phyloP scores from a whole-genome alignment of 2,888 invertebrate species.

The Diaprepes abbreviatus region DNA sequence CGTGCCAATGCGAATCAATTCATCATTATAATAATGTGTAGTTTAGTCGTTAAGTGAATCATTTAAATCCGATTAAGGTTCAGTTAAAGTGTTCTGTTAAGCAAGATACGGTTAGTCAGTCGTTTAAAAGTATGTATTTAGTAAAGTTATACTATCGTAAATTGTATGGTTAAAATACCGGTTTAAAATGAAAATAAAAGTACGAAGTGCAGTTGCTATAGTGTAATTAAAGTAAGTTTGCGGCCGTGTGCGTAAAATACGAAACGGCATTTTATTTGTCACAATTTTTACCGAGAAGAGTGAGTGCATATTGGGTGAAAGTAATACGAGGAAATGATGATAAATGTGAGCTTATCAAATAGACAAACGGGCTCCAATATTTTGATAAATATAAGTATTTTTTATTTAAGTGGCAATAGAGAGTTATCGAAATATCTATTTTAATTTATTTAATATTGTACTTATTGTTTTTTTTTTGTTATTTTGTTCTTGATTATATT shows the following conservation, averaged over 20 bases:
- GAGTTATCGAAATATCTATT: too few species aligned
- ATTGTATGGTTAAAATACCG: constrained; percentile 15
- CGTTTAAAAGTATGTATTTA: constrained; percentile 29
- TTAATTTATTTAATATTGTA: too few species aligned
- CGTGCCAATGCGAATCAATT: constrained; percentile 37
- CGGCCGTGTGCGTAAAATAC: neutral
- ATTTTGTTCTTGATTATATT: too few species aligned
- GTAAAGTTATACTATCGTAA: constrained; percentile 27
- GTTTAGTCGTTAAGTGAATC: constrained; percentile 47
- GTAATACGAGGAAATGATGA: constrained; percentile 1
- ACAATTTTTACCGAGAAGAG: neutral
- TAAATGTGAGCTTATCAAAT: neutral
- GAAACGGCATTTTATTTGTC: neutral
- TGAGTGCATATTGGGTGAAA: constrained; percentile 7
- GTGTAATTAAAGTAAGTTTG: constrained; percentile 23
- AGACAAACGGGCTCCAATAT: neutral
- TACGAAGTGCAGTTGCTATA: constrained; percentile 14
- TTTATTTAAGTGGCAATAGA: too few species aligned
- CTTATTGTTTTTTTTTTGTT: too few species aligned
- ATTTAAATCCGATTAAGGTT: constrained; percentile 49
- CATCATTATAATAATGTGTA: constrained; percentile 33
- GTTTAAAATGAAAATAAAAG: constrained; percentile 28
- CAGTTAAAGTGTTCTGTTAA: constrained; percentile 36
- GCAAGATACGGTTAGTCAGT: constrained; percentile 37
- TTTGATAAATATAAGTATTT: neutral